Base-by-base conservation (phyloP, 2,888 invertebrate species). In the Scelioninae gen. 1 region DNA sequence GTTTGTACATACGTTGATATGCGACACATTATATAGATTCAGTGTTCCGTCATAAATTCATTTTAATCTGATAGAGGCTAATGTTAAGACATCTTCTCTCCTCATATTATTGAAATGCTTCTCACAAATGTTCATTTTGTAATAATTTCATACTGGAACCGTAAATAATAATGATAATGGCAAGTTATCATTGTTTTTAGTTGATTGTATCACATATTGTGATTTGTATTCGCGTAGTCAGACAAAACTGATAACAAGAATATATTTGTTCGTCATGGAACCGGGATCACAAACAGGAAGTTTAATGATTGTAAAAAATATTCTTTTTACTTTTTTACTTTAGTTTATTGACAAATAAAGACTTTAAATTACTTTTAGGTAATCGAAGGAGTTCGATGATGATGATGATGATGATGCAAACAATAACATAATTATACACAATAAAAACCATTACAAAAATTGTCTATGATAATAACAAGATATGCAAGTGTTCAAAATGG, bases 401-500 rank as follows among this genome's bases (percentile, higher is more conserved):
- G 9, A n/a, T 40, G 11, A 40, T n/a, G n/a, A n/a, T 23, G 23
- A 23, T 23, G 23, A 23, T 23, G 23, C 23, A 2, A 23, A 23
- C 23, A 23, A 23, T 23, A 23, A 23, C 23, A 23, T 23, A 4
- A 66, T 38, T 32, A 68, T 23, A 65, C 16, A 76, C 15, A 58
- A 74, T 51, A 56, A 74, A 68, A 34, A 53, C n/a, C 5, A 53
- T 8, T 13, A 53, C 31, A 53, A 53, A 56, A 51, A 62, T 34
- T 55, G n/a, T 45, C 13, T 15, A 72, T 72, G 69, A 81, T 84
- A 78, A 77, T 84, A 84, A 76, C 40, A 80, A 75, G 47, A 71
- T 45, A 80, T 77, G 47, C 58, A 84, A 80, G 81, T 84, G 84
- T 84, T 84, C 84, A 81, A 81, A 32, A 55, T 45, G 51, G 84